A percentile compares a stretch with the other conserved stretches of the same genome.
These are phyloP conservation scores for Martes martes DNA, from an alignment of 2,113 vertebrate species.

Conservation along the genomic window DNA sequence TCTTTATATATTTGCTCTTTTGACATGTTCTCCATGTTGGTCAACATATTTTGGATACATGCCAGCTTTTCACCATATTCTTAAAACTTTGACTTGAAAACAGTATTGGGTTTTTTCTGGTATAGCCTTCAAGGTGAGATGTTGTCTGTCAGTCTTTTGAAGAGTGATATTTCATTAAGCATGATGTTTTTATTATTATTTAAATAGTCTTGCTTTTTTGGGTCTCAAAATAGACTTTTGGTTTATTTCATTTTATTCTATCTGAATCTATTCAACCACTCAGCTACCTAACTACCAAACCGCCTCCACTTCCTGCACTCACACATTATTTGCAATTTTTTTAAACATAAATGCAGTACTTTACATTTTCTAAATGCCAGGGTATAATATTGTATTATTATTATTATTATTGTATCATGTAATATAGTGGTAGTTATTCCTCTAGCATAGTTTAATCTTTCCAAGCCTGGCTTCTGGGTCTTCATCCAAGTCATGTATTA, in stretches of 20 bases:
- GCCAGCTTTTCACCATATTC: background rate
- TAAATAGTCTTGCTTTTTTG: background rate
- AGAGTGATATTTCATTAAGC: background rate
- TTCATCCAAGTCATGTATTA: background rate
- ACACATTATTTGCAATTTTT: background rate
- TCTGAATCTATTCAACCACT: background rate
- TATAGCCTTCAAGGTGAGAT: background rate
- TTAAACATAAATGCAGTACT: background rate
- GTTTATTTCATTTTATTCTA: background rate
- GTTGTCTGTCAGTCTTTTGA: background rate
- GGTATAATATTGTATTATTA: background rate
- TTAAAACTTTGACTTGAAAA: background rate
- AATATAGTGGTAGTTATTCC: background rate
- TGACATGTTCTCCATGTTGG: background rate
- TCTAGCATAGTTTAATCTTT: background rate
- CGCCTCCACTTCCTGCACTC: too few relatives aligned
- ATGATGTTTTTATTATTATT: background rate
- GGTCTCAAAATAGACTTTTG: background rate
- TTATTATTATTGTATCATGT: background rate
- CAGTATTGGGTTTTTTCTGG: background rate
- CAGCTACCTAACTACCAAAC: rapidly evolving
- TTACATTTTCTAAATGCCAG: background rate
- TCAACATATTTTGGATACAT: background rate
- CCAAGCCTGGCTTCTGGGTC: background rate
- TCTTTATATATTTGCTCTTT: background rate